A percentile compares a stretch with the other conserved stretches of the same genome.
Evolutionary conservation across 2,888 invertebrate genomes (phyloP).

Genomic region (Phlogophora meticulosa): DNA sequence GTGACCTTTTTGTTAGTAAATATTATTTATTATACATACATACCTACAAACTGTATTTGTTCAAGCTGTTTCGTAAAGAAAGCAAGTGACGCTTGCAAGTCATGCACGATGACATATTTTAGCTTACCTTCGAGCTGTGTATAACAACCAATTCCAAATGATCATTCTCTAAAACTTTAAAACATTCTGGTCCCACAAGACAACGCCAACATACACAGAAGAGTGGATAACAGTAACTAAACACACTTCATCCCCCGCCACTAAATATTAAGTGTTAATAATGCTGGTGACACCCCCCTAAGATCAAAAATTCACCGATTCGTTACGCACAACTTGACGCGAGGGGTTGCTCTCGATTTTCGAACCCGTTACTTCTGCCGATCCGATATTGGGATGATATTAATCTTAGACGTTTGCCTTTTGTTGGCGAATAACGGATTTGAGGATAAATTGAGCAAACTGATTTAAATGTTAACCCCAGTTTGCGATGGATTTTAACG

Average conservation of each 20-base stretch:
- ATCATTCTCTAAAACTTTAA: too few relatives aligned
- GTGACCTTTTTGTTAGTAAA: too few relatives aligned
- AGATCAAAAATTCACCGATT: conserved; percentile 87
- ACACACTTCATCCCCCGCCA: conserved; percentile 72
- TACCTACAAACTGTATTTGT: too few relatives aligned
- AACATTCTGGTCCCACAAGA: too few relatives aligned
- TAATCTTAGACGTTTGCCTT: conserved; percentile 68
- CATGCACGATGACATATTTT: too few relatives aligned
- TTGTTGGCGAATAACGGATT: conserved; percentile 64
- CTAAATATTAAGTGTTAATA: conserved; percentile 89
- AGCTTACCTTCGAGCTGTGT: too few relatives aligned
- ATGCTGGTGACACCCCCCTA: conserved; percentile 79
- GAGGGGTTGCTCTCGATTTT: conserved; percentile 81
- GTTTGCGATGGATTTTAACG: conserved; percentile 54
- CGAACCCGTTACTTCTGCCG: conserved; percentile 77
- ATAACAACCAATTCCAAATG: too few relatives aligned
- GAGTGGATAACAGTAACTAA: conserved; percentile 61
- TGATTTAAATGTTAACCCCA: conserved; percentile 64
- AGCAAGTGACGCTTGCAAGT: too few relatives aligned
- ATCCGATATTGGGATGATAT: conserved; percentile 80
- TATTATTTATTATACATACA: too few relatives aligned
- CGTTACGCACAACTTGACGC: conserved; percentile 80
- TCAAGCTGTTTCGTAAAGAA: too few relatives aligned
- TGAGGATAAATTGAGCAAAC: conserved; percentile 62
- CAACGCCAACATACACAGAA: too few relatives aligned